Conservation (phyloP, 2,797 vertebrate species). For the Girardinus metallicus region DNA sequence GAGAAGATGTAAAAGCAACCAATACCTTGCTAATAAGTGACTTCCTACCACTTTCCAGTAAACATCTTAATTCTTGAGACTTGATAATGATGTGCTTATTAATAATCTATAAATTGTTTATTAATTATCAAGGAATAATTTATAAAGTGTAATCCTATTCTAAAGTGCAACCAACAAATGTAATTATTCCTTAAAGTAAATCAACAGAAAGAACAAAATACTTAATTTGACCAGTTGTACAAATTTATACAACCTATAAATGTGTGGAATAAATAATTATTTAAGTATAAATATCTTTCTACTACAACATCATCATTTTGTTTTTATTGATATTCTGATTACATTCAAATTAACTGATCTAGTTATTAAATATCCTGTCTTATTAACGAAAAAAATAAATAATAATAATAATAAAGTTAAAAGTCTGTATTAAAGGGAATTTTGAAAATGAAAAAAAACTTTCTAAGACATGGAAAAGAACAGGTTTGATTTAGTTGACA, state of each 20-base stretch:
- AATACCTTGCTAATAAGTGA: not conserved
- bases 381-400: not conserved
- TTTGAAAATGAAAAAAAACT: not conserved
- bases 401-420: not conserved
- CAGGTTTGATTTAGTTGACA: not conserved
- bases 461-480: not conserved
- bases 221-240: not conserved
- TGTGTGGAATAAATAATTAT: not conserved
- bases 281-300: not conserved
- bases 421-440: not conserved
- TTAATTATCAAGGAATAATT: not conserved
- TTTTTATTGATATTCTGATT: not conserved
- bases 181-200: not conserved
- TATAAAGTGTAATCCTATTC: not conserved
- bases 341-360: not conserved
- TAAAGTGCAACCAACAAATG: not conserved
- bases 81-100: not conserved
- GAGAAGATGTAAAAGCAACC: not conserved
- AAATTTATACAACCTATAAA: not conserved
- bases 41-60: not conserved
- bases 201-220: not conserved
- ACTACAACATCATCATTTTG: not conserved
- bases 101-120: not conserved
- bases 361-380: not conserved
- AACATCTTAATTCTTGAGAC: not conserved